These are phyloP conservation scores for Gerris lacustris DNA, from an alignment of 2,888 invertebrate species.

Conservation along the genomic window DNA sequence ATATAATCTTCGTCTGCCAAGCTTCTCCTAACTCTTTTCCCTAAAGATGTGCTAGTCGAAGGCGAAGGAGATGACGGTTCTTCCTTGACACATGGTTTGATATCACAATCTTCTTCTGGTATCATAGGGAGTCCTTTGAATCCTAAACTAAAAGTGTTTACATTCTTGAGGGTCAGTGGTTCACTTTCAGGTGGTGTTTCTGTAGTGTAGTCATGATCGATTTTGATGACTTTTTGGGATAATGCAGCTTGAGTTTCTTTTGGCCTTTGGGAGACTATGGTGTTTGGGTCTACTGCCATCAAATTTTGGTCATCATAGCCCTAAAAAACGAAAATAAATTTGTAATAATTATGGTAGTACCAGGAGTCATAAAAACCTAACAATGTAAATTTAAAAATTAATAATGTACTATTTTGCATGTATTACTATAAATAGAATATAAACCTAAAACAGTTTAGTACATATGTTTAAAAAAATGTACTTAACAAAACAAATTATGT, in stretches of 20 bases:
- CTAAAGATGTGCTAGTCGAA: background rate
- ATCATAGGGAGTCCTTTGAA: background rate
- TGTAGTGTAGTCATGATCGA: constrained; percentile 17
- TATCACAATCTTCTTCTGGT: background rate
- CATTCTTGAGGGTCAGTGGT: background rate
- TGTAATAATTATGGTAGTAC: too few species aligned
- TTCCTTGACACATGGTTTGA: constrained; percentile 6
- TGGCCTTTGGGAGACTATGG: background rate
- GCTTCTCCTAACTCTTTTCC: background rate
- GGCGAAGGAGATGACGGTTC: constrained; percentile 14
- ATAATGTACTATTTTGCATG: too few species aligned
- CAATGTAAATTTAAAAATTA: too few species aligned
- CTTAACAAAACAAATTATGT: too few species aligned
- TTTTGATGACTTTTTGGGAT: background rate
- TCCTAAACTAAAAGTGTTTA: too few species aligned
- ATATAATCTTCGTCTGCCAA: background rate
- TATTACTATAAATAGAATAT: too few species aligned
- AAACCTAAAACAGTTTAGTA: too few species aligned
- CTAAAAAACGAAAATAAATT: constrained; percentile 13
- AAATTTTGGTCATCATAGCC: constrained; percentile 8
- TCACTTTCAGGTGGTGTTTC: background rate
- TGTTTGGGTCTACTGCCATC: background rate
- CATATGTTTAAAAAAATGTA: too few species aligned
- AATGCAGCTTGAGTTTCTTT: background rate
- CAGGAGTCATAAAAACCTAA: too few species aligned